A percentile compares a stretch with the other conserved stretches of the same genome.
Evolutionary conservation across 2,888 invertebrate species (phyloP).

Genomic region (Altica lythri): DNA sequence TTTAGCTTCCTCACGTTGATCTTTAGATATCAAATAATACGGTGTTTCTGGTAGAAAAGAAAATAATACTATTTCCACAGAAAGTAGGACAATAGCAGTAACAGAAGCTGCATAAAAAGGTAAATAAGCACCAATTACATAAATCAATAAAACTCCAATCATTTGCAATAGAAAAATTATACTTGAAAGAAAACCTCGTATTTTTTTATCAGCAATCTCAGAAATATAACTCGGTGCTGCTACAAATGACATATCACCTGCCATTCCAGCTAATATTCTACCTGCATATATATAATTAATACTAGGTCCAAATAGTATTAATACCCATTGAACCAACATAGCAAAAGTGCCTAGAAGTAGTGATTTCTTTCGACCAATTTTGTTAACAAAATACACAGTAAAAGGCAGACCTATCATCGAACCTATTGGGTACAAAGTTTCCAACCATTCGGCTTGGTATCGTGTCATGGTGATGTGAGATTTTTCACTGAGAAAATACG

Average conservation of each 20-base stretch:
- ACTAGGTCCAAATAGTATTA: slow-evolving; percentile 48
- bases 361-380: slow-evolving; percentile 50
- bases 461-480: slow-evolving; percentile 48
- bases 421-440: slow-evolving; percentile 45
- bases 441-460: slow-evolving; percentile 43
- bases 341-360: slow-evolving; percentile 50
- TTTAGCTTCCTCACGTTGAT: slow-evolving; percentile 49
- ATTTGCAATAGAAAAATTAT: slow-evolving; percentile 55
- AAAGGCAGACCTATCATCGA: slow-evolving; percentile 49
- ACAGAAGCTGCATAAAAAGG: slow-evolving; percentile 43
- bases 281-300: slow-evolving; percentile 50
- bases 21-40: slow-evolving; percentile 51
- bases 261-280: slow-evolving; percentile 51
- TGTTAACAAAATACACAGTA: slow-evolving; percentile 49
- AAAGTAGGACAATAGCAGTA: slow-evolving; percentile 45
- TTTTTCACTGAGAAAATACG: slow-evolving; percentile 45
- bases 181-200: slow-evolving; percentile 54
- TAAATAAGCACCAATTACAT: slow-evolving; percentile 48
- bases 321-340: slow-evolving; percentile 51
- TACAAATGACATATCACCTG: slow-evolving; percentile 55
- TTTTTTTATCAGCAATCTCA: slow-evolving; percentile 55
- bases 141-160: slow-evolving; percentile 52
- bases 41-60: slow-evolving; percentile 51
- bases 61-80: slow-evolving; percentile 50
- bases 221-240: slow-evolving; percentile 56